phyloP scores from a whole-genome alignment of 2,113 vertebrate genomes.

The Esox niger region DNA sequence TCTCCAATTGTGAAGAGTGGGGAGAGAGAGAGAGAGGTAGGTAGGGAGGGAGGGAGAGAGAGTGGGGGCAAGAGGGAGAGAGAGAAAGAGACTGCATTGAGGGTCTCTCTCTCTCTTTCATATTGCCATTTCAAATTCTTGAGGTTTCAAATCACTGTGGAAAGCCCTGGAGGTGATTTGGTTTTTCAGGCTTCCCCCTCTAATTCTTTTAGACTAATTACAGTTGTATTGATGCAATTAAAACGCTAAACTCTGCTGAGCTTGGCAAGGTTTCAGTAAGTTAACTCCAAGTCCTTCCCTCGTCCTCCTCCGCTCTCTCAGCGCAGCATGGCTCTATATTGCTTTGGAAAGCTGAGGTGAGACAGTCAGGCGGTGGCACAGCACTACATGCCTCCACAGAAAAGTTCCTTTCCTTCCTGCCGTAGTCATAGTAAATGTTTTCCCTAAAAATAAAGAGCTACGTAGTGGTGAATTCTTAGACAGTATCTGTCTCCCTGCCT shows the following conservation, averaged over 20 bases:
- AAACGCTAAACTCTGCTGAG: conserved; percentile 66
- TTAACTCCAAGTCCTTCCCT: conserved; percentile 10
- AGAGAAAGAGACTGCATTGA: no score
- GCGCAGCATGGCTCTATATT: no score
- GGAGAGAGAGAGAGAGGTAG: no score
- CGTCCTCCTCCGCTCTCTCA: not conserved
- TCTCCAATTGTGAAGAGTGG: no score
- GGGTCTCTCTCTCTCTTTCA: conserved; percentile 22
- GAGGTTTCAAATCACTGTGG: conserved; percentile 60
- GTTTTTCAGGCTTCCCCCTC: conserved; percentile 60
- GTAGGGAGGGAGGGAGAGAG: no score
- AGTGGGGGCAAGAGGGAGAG: no score
- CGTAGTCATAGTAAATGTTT: conserved; percentile 48
- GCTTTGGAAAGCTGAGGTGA: not conserved
- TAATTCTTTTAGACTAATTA: conserved; percentile 71
- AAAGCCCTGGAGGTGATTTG: conserved; percentile 72
- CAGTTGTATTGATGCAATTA: conserved; percentile 66
- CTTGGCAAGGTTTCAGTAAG: conserved; percentile 37
- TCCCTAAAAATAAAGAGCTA: conserved; percentile 60
- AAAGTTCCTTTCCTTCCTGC: not conserved
- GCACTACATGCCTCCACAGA: conserved; percentile 4
- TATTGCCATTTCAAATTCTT: conserved; percentile 62
- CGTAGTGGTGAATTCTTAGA: conserved; percentile 48
- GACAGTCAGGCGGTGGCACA: not conserved
- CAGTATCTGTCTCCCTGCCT: conserved; percentile 50